Evolutionary conservation across 1,140 invertebrate species (phyloP), one percentile per base, ranked within the genome.

Genomic region (Penaeus japonicus): DNA sequence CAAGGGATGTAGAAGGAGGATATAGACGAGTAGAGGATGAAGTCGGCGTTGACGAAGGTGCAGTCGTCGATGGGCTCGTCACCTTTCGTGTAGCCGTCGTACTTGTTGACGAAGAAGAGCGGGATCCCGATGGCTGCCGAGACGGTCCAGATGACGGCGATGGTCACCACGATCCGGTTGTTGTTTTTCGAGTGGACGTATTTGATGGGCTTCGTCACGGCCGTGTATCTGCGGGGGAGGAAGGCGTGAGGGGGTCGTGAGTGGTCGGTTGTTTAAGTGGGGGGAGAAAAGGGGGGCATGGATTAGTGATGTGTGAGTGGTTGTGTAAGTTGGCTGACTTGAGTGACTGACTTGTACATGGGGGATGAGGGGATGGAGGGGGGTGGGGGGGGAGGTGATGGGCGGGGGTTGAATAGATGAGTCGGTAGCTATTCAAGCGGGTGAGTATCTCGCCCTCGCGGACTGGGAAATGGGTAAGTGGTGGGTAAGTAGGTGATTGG

Each of bases 1-100:
- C 98, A 99, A 7, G 99, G 99, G 92, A 99, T 99, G 93, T 99
- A 99, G 95, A 99, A 99, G 90, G 98, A 99, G 83, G 96, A 97
- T 91, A 99, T 94, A 70, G 98, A 99, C 18, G 98, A 99, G 93
- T 98, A 98, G 90, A 99, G 96, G 91, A 99, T 97, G 93, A 99
- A 99, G 93, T 99, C 96, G 77, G 96, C 96, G 94, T 99, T 99
- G 94, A 99, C 99, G 94, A 99, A 99, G 84, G 97, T 62, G 73
- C 90, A 90, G 10, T 85, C 85, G n/a, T 75, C 59, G 32, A 30
- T 57, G 3, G 77, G 84, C 3, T 65, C 77, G 27, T 95, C 94
- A 91, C 95, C 93, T 83, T 96, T 93, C 59, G 90, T 89, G 92
- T 96, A 94, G 5, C 96, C 79, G 91, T 96, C 1, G 80, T 81